Evolutionary conservation across 2,113 vertebrate genomes (phyloP), one percentile per base, ranked within the genome.

Genomic region (Brienomyrus longianalis): DNA sequence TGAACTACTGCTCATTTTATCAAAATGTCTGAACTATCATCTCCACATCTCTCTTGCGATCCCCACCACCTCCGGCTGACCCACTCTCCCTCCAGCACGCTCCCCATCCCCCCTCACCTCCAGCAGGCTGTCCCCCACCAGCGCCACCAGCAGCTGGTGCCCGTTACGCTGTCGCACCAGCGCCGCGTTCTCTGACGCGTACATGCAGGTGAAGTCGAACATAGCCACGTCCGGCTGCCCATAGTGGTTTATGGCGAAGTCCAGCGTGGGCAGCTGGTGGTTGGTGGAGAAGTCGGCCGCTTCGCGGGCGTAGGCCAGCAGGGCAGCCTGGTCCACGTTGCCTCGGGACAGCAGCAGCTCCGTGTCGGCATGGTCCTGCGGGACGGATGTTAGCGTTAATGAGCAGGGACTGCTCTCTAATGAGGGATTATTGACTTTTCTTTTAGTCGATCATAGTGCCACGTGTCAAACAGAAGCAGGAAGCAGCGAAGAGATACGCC

Each of bases 171-270:
- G 98, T 39, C 98, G 97, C 91, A 99, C 97, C 92, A 99, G 94
- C 0, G 98, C 98, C 0, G 98, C 98, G 0, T 99, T 99, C 94
- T 99, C 98, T 0, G 98, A 99, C 0, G 98, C 98, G 0, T 99
- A 99, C 98, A 99, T 99, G 94, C 98, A 99, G 0, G 98, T 99
- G 94, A 99, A 99, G 94, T 99, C 98, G 35, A 99, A 99, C 98
- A 99, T 99, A 93, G 98, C 98, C 52, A 99, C 98, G 0, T 99
- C 98, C 0, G 98, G 98, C 94, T 98, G 98, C 35, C 98, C 98
- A 0, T 99, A 99, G 93, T 99, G 98, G 93, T 99, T 99, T 93
- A 99, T 99, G 95, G 98, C 98, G 0, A 99, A 99, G 91, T 99
- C 98, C 93, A 99, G 93, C 0, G 95, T 96, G 0, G 98, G 98